phyloP scores from a whole-genome alignment of 2,888 invertebrate species.

The Calameuta idolon region DNA sequence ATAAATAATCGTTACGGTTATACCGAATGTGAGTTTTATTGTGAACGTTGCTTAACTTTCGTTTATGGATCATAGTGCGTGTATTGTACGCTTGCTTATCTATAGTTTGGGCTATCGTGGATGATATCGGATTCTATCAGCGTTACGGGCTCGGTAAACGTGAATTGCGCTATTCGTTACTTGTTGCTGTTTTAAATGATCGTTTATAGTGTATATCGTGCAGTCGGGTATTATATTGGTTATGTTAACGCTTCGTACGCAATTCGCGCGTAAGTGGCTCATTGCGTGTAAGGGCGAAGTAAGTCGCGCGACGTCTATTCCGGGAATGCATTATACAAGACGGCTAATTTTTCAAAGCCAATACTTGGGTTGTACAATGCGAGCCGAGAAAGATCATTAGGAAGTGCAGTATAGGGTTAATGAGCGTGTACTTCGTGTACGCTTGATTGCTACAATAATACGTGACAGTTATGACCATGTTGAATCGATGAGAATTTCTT shows the following conservation, averaged over 20 bases:
- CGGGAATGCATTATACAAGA: constrained; percentile 47
- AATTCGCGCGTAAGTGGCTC: not conserved
- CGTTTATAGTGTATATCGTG: not conserved
- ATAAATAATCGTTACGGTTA: not conserved
- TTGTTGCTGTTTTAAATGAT: not conserved
- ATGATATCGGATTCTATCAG: not conserved
- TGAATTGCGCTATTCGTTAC: not conserved
- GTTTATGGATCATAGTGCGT: not conserved
- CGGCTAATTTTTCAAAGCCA: constrained; percentile 49
- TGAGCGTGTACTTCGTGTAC: constrained; percentile 58
- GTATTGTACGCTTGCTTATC: not conserved
- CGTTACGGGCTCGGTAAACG: not conserved
- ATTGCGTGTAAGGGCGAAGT: not conserved
- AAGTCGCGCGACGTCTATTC: constrained; percentile 27
- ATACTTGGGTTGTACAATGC: constrained; percentile 58
- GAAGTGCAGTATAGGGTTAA: constrained; percentile 58
- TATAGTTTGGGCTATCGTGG: not conserved
- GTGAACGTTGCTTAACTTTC: not conserved
- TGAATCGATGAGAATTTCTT: not conserved
- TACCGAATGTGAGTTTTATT: not conserved
- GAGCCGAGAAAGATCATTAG: constrained; percentile 59
- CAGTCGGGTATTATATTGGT: not conserved
- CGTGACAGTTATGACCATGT: not conserved
- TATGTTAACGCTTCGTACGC: not conserved
- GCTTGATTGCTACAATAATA: not conserved